Evolutionary conservation across 2,888 invertebrate species (phyloP).

Genomic region (Cheiracanthium punctorium): DNA sequence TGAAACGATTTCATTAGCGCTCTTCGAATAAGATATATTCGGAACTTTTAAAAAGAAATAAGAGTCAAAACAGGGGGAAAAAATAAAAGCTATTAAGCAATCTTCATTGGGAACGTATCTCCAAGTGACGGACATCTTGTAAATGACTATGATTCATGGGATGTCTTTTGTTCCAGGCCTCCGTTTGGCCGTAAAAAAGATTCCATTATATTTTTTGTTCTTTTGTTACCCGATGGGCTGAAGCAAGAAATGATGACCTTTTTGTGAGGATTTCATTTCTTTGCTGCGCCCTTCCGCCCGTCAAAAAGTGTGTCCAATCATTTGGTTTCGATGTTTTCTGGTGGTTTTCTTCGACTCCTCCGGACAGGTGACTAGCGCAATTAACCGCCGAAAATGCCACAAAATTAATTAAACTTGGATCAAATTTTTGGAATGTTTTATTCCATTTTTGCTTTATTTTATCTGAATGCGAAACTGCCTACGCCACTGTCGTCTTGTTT

Average conservation of each 20-base stretch:
- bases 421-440: too few relatives aligned
- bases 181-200: too few relatives aligned
- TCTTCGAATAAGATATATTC: background rate
- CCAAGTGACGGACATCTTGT: background rate
- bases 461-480: too few relatives aligned
- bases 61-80: background rate
- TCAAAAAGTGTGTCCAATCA: slow-evolving; percentile 40
- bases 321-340: slow-evolving; percentile 42
- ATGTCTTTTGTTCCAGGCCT: background rate
- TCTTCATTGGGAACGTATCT: background rate
- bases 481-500: too few relatives aligned
- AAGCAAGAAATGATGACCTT: background rate
- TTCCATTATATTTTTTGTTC: too few relatives aligned
- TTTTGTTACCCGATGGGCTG: background rate
- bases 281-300: slow-evolving; percentile 33
- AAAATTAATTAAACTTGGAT: too few relatives aligned
- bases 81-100: background rate
- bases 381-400: too few relatives aligned
- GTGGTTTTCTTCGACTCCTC: slow-evolving; percentile 48
- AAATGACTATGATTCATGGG: slow-evolving; percentile 2
- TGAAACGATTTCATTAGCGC: background rate
- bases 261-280: slow-evolving; percentile 26
- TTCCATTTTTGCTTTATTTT: too few relatives aligned
- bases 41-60: background rate
- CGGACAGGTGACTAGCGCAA: too few relatives aligned